Base-by-base conservation (phyloP, 2,113 vertebrate genomes). In the Channa argus region DNA sequence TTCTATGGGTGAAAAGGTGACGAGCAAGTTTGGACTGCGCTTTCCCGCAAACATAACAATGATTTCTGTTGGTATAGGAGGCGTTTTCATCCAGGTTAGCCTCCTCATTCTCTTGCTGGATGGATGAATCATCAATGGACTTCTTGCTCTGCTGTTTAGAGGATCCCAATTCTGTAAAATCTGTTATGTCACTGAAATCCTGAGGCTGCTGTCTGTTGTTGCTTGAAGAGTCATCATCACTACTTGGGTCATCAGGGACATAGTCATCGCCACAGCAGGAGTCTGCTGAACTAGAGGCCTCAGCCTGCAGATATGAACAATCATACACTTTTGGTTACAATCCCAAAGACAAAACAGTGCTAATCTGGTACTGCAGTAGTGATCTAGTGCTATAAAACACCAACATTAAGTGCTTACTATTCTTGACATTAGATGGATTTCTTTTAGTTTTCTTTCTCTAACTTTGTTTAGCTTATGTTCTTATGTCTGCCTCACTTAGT, bases 1-100 rank as follows among this genome's bases (percentile, higher is more conserved):
- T 14, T 33, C 33, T 77, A 3, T 91, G 89, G 0, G 15, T 85
- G 3, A 43, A 53, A 41, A 90, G 69, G 59, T 90, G 89, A 4
- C 82, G 86, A 37, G 80, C 15, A 8, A 89, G 64, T 75, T 87
- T 88, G 0, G 12, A 2, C 8, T 55, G 39, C 15, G 68, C 1
- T 45, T 8, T 63, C 6, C 77, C 84, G 2, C 91, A 92, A 24
- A 92, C 36, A 1, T 74, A 92, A 50, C 91, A 92, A 49, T 77
- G 87, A 15, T 92, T 87, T 0, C 0, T 87, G 0, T 8, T 71
- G 6, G 61, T 45, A n/a, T 2, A 12, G 13, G 52, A 8, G 9
- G 44, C 4, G 0, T 2, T 7, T 74, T 71, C 37, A 8, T 12
- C 4, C 3, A 62, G 3, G 2, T 37, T 36, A 37, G 9, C 4